A percentile compares a stretch with the other conserved stretches of the same genome.
Conservation (phyloP, 2,888 invertebrate genomes). For the Odontothrips loti region DNA sequence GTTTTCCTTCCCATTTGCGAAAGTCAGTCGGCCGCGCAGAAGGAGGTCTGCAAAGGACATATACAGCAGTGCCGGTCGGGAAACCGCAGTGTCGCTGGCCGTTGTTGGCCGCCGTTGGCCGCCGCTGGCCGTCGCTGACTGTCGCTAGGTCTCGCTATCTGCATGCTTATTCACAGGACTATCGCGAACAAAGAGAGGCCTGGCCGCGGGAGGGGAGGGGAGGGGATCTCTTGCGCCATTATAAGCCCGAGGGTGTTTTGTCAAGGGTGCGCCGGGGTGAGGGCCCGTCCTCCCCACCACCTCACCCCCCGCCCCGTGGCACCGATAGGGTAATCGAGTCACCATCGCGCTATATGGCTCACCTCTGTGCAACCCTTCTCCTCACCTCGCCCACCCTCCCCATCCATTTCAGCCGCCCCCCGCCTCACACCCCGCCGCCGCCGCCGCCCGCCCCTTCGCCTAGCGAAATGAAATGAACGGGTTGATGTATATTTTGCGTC, state of each 20-base stretch:
- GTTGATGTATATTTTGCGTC: slow-evolving; percentile 26
- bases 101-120: too few species aligned
- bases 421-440: not conserved
- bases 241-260: slow-evolving; percentile 22
- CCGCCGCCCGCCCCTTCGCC: not conserved
- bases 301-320: not conserved
- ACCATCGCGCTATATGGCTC: slow-evolving; percentile 23
- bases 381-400: too few species aligned
- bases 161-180: slow-evolving; percentile 3
- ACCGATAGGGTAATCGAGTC: slow-evolving; percentile 19
- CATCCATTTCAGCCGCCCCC: not conserved
- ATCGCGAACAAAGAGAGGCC: not conserved
- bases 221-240: slow-evolving; percentile 15
- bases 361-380: not conserved
- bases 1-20: too few species aligned
- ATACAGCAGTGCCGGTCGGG: too few species aligned
- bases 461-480: slow-evolving; percentile 24
- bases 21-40: too few species aligned
- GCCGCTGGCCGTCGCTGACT: too few species aligned
- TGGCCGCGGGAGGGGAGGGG: too few species aligned
- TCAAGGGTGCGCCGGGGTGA: not conserved
- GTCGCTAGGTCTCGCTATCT: not conserved
- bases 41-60: too few species aligned
- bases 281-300: not conserved
- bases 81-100: too few species aligned